Percentiles rank a stretch among this genome's conserved stretches.
These are phyloP conservation scores for Nasonovia ribisnigri DNA, from an alignment of 2,888 invertebrate genomes.

Conservation along the genomic window DNA sequence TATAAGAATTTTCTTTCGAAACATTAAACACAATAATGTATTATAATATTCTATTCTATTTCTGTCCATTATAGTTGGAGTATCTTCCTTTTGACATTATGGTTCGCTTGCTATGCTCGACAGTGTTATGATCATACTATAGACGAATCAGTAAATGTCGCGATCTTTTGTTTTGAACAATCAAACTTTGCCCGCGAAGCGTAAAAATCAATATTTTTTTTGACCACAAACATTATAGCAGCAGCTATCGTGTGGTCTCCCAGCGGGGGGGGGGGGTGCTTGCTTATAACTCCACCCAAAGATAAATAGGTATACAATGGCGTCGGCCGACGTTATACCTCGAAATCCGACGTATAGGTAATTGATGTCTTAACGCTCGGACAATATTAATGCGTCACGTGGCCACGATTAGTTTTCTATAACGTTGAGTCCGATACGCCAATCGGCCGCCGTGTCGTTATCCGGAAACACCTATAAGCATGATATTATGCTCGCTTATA, in stretches of 20 bases:
- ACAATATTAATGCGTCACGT: not conserved
- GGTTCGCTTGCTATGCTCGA: not conserved
- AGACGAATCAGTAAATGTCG: not conserved
- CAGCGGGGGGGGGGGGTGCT: too few species aligned
- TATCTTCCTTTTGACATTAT: not conserved
- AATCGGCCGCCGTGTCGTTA: not conserved
- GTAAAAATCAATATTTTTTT: not conserved
- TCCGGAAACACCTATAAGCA: not conserved
- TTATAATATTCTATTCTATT: not conserved
- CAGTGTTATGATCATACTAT: not conserved
- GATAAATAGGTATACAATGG: not conserved
- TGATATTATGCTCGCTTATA: not conserved
- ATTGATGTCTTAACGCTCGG: not conserved
- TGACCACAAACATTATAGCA: not conserved
- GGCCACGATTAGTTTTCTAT: not conserved
- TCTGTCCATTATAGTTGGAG: not conserved
- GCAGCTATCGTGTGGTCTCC: not conserved
- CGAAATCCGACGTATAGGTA: not conserved
- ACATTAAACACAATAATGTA: not conserved
- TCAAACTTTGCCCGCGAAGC: not conserved
- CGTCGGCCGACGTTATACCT: not conserved
- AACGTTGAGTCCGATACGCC: not conserved
- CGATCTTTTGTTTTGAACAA: not conserved
- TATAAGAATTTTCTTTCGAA: not conserved
- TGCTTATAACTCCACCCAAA: not conserved